These are phyloP conservation scores for Aurelia coerulea DNA, from an alignment of 30 jellyfish, hydroid and myxozoan genomes.

Conservation along the genomic window DNA sequence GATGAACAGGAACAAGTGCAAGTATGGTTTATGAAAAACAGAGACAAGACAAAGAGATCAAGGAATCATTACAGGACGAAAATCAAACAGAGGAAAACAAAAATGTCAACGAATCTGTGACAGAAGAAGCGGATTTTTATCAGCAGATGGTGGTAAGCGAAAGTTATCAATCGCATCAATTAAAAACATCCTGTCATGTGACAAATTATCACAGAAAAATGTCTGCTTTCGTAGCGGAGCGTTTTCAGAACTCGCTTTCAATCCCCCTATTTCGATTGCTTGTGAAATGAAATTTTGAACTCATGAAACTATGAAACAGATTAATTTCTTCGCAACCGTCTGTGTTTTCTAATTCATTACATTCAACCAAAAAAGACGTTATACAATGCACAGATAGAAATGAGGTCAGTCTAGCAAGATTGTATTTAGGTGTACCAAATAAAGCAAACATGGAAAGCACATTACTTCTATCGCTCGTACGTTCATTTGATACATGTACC, in stretches of 20 bases:
- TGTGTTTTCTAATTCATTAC: no score
- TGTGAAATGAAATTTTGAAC: neutral
- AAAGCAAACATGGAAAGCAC: no score
- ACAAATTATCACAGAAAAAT: neutral
- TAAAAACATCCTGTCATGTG: neutral
- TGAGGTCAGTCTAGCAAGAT: no score
- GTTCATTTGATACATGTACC: no score
- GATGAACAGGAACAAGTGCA: slow-evolving; percentile 40
- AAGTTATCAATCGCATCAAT: neutral
- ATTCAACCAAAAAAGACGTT: no score
- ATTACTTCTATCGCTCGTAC: no score
- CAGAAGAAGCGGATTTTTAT: slow-evolving; percentile 49
- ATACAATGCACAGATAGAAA: no score
- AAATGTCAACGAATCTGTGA: neutral
- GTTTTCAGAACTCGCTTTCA: no score
- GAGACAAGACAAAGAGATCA: neutral
- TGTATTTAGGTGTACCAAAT: no score
- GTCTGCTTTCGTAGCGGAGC: neutral
- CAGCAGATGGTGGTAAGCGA: slow-evolving; percentile 73
- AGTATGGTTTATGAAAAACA: slow-evolving; percentile 22
- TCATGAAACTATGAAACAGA: no score
- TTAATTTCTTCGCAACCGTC: no score
- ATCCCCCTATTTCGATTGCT: neutral
- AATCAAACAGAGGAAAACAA: neutral
- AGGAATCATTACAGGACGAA: neutral